Conservation (phyloP, 2,888 invertebrate genomes). For the Thymelicus sylvestris region DNA sequence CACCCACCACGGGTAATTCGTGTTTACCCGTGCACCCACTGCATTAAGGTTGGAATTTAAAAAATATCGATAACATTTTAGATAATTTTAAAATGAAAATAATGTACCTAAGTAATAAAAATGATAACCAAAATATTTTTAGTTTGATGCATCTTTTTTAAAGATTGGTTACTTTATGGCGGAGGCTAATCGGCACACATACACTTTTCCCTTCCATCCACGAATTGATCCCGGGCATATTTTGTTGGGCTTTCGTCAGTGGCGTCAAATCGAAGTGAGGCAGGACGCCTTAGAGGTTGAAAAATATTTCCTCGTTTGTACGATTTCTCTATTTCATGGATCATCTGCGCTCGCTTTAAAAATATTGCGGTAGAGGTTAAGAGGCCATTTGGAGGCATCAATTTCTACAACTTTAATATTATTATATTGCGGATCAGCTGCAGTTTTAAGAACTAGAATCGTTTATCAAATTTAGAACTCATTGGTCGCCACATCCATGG, state of each 20-base stretch:
- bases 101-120: too few relatives aligned
- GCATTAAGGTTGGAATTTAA: too few relatives aligned
- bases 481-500: conserved; percentile 58
- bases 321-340: conserved; percentile 41
- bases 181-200: too few relatives aligned
- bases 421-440: conserved; percentile 14
- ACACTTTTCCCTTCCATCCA: conserved; percentile 52
- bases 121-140: too few relatives aligned
- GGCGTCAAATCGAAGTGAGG: conserved; percentile 56
- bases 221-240: conserved; percentile 60
- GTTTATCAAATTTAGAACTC: conserved; percentile 48
- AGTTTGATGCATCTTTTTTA: conserved; percentile 51
- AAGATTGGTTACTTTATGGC: conserved; percentile 50
- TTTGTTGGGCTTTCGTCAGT: conserved; percentile 64
- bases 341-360: conserved; percentile 38
- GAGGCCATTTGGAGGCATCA: conserved; percentile 21
- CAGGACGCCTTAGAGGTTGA: conserved; percentile 62
- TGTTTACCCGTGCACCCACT: too few relatives aligned
- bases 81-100: too few relatives aligned
- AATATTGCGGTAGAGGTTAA: conserved; percentile 30
- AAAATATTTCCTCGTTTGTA: conserved; percentile 48
- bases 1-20: too few relatives aligned
- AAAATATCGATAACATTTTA: too few relatives aligned
- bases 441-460: conserved; percentile 47
- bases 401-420: conserved; percentile 23